Percentiles rank a stretch among this genome's conserved stretches.
phyloP scores from a whole-genome alignment of 2,113 vertebrate species.

The Hydrolagus affinis region DNA sequence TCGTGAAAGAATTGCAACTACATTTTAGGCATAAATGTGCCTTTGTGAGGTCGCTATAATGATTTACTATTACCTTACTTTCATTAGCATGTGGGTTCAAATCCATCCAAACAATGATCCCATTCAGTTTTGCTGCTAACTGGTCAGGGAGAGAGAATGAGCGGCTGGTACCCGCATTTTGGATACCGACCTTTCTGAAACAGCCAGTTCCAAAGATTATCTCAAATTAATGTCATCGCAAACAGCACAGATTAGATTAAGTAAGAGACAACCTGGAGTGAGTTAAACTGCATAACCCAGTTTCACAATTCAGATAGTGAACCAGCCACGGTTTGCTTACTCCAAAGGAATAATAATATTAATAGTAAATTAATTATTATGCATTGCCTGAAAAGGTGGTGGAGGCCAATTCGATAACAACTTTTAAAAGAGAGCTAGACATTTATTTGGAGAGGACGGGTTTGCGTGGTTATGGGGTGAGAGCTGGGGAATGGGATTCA shows the following conservation, averaged over 20 bases:
- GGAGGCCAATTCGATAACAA: no score
- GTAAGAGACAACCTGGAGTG: neutral
- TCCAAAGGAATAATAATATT: no score
- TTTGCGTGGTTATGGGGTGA: no score
- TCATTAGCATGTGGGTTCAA: neutral
- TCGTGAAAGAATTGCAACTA: neutral
- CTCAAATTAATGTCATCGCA: neutral
- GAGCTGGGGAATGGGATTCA: no score
- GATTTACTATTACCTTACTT: neutral
- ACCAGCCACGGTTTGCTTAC: no score
- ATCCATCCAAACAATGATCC: neutral
- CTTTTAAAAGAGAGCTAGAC: no score
- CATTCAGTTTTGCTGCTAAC: neutral
- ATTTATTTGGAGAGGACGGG: no score
- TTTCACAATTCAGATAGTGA: no score
- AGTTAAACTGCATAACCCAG: neutral
- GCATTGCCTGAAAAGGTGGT: no score
- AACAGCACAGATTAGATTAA: neutral
- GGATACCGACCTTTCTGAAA: neutral
- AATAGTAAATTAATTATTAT: no score
- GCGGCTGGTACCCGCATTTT: neutral
- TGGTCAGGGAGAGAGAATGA: neutral
- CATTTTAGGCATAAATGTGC: neutral
- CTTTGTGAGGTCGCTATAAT: neutral
- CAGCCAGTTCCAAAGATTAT: neutral